Evolutionary conservation across 1,140 invertebrate species (phyloP), one percentile per base, ranked within the genome.

Genomic region (Pectinophora gossypiella): DNA sequence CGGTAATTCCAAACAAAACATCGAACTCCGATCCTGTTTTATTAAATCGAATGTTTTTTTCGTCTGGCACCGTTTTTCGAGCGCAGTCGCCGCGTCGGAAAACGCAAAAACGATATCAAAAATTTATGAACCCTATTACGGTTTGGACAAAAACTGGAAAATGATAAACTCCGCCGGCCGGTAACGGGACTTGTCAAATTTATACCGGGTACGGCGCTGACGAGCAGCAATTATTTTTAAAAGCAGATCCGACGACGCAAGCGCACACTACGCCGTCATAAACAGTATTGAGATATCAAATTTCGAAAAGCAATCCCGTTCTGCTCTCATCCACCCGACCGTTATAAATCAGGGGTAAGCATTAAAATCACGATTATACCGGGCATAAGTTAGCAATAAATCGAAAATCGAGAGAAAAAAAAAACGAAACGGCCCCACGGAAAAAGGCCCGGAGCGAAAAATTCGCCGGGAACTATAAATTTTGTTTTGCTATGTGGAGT

Each of bases 331-430:
- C 60, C 57, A 44, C 16, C n/a, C 68, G 64, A 63, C 59, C 66
- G 76, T 64, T 62, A 68, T 86, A 86, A 86, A 86, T 86, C 83
- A 77, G 58, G 58, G 61, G 40, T n/a, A 48, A 49, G 72, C 81
- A 83, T 86, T 86, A 84, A 84, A 84, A 86, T 80, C 80, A 72
- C 75, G 83, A 83, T 86, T 84, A 84, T 81, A 71, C 76, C 61
- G 61, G 79, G 75, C 78, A 79, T 84, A 84, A 84, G 80, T 84
- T 80, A 60, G 69, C 78, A 68, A 83, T 84, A 86, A 76, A 84
- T 84, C 81, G 59, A 63, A 59, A 67, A 77, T 78, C 70, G 76
- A 60, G 51, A 63, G 61, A 51, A 65, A 58, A 36, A 16, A n/a
- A 13, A 22, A 20, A 46, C 19, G 19, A 38, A 15, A 15, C 7